Evolutionary conservation across 2,113 vertebrate species (phyloP).

Genomic region (Blennius ocellaris): DNA sequence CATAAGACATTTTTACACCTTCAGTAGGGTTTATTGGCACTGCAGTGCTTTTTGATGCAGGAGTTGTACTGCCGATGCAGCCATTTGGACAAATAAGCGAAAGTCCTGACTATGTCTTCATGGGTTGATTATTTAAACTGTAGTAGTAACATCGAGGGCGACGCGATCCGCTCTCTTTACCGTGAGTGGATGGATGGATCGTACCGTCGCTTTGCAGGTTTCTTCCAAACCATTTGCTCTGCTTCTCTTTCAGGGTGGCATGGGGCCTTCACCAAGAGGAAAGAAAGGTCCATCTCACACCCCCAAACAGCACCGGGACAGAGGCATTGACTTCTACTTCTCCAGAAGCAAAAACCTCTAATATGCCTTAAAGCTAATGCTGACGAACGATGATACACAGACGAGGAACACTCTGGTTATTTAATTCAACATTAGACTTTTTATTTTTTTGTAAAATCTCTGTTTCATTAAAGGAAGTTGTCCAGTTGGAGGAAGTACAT

Average conservation of each 20-base stretch:
- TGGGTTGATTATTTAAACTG: background rate
- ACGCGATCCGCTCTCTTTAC: too few relatives aligned
- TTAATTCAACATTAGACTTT: background rate
- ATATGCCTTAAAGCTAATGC: background rate
- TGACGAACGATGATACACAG: background rate
- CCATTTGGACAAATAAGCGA: background rate
- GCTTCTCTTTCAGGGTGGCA: slow-evolving; percentile 56
- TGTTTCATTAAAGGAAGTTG: background rate
- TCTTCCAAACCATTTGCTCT: background rate
- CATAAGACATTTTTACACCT: background rate
- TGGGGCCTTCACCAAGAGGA: slow-evolving; percentile 64
- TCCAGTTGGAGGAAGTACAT: slow-evolving; percentile 2
- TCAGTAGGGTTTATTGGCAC: background rate
- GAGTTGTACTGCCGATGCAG: background rate
- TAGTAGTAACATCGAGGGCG: background rate
- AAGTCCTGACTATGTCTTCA: background rate
- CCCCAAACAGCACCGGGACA: slow-evolving; percentile 74
- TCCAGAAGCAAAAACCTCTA: slow-evolving; percentile 79
- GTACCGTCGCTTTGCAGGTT: background rate
- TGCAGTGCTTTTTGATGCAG: background rate
- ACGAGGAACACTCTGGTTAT: background rate
- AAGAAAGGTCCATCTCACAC: slow-evolving; percentile 73
- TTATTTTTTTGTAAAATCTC: slow-evolving; percentile 3
- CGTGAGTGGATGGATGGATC: too few relatives aligned
- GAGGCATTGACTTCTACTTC: slow-evolving; percentile 88